Evolutionary conservation across 1,140 invertebrate genomes (phyloP).

Genomic region (Eurytemora carolleeae): DNA sequence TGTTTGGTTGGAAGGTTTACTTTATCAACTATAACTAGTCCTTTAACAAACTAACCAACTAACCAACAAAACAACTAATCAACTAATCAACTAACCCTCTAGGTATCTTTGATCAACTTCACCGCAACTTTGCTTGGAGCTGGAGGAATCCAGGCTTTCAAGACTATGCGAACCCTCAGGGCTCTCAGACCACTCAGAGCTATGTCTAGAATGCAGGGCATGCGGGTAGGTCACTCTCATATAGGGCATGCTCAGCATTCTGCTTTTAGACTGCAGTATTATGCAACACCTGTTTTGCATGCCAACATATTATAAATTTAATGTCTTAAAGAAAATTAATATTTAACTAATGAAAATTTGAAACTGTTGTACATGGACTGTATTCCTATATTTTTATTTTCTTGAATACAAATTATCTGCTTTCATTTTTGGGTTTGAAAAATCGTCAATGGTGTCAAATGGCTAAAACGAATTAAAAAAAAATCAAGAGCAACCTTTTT

Average conservation of each 20-base stretch:
- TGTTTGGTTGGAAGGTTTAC: too few relatives aligned
- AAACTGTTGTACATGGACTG: too few relatives aligned
- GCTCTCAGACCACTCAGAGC: conserved; percentile 80
- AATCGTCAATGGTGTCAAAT: too few relatives aligned
- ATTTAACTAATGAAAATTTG: too few relatives aligned
- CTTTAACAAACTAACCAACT: neutral
- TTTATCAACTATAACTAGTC: too few relatives aligned
- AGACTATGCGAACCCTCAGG: conserved; percentile 88
- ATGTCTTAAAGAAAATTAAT: conserved; percentile 1
- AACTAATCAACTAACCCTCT: conserved; percentile 21
- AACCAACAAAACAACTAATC: neutral
- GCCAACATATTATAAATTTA: too few relatives aligned
- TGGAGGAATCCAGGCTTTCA: conserved; percentile 90
- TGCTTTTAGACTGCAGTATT: conserved; percentile 1
- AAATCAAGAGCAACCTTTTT: too few relatives aligned
- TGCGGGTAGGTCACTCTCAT: conserved; percentile 83
- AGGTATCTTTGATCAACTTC: conserved; percentile 93
- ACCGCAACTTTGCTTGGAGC: conserved; percentile 76
- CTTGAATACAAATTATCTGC: too few relatives aligned
- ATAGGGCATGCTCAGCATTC: neutral
- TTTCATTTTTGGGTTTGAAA: too few relatives aligned
- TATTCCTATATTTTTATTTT: too few relatives aligned
- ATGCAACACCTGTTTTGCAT: too few relatives aligned
- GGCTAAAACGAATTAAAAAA: too few relatives aligned
- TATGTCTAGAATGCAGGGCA: conserved; percentile 92